Base-by-base conservation (phyloP, 2,113 vertebrate genomes). In the Hucho hucho region DNA sequence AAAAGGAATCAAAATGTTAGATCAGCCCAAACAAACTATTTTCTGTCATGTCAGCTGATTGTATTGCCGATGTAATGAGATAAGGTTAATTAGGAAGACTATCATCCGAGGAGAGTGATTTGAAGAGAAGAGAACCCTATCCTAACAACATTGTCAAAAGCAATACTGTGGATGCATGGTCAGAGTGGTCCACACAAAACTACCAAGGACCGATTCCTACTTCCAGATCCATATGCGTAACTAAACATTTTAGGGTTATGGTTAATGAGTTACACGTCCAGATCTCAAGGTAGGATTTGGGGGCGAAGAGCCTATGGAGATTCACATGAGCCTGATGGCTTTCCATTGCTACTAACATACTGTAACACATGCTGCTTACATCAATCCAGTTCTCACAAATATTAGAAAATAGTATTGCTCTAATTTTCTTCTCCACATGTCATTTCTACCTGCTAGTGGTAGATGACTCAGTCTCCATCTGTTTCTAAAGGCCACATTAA, bases 401-500 rank as follows among this genome's bases (percentile, higher is more conserved):
- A 22, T 71, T 70, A 6, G 16, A 69, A 69, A 64, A 53, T 1
- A 37, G 65, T 26, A 65, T 67, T 47, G 24, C 22, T 71, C 37
- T 64, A 56, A 53, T 37, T 20, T 64, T 22, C 68, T 11, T 61
- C n/a, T 61, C 16, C 14, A 26, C 64, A 12, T 65, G 4, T 65
- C 43, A 11, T 72, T 76, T 68, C 29, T 56, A 49, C 14, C 37
- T 65, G 14, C 29, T 63, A 58, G 56, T n/a, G 16, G 56, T 46
- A 20, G 67, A n/a, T 20, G 64, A 80, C 68, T 75, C 65, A 24
- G 66, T 61, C 70, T 82, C 84, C 78, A 82, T 83, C 84, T 86
- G 20, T 86, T 75, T 76, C 76, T 74, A 14, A 70, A 70, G 59
- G 75, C 75, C 49, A 86, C 82, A 85, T 85, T 80, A 73, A 78